phyloP scores from a whole-genome alignment of 1,140 invertebrate genomes.

The Tetranychus cinnabarinus region DNA sequence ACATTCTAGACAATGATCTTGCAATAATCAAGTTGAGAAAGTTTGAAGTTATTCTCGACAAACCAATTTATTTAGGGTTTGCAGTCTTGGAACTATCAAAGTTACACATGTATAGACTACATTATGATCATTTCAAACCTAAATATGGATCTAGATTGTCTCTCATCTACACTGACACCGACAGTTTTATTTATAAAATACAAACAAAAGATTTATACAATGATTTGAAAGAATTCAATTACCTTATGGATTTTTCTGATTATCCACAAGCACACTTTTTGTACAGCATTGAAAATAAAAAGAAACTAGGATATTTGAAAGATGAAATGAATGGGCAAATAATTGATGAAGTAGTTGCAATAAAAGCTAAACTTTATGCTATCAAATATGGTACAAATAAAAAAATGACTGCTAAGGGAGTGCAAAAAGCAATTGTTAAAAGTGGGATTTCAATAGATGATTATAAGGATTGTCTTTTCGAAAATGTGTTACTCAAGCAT shows the following conservation, averaged over 20 bases:
- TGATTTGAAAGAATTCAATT: slow-evolving; percentile 9
- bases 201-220: slow-evolving; percentile 12
- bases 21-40: slow-evolving; percentile 9
- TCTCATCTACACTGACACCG: slow-evolving; percentile 12
- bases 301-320: slow-evolving; percentile 26
- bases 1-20: slow-evolving; percentile 12
- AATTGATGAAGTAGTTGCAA: slow-evolving; percentile 21
- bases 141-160: slow-evolving; percentile 10
- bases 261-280: slow-evolving; percentile 11
- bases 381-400: neutral
- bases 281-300: slow-evolving; percentile 21
- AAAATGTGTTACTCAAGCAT: too few species aligned
- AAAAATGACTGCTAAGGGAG: too few species aligned
- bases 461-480: too few species aligned
- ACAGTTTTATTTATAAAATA: slow-evolving; percentile 10
- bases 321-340: slow-evolving; percentile 22
- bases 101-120: slow-evolving; percentile 16
- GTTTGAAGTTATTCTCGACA: slow-evolving; percentile 11
- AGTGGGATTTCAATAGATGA: too few species aligned
- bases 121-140: slow-evolving; percentile 15
- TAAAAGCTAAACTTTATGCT: slow-evolving; percentile 18
- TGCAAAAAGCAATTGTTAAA: too few species aligned
- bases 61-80: slow-evolving; percentile 17
- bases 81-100: slow-evolving; percentile 16
- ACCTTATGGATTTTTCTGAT: slow-evolving; percentile 11